Evolutionary conservation across 2,888 invertebrate species (phyloP), one percentile per base, ranked within the genome.

Genomic region (Stegophylla sp.): DNA sequence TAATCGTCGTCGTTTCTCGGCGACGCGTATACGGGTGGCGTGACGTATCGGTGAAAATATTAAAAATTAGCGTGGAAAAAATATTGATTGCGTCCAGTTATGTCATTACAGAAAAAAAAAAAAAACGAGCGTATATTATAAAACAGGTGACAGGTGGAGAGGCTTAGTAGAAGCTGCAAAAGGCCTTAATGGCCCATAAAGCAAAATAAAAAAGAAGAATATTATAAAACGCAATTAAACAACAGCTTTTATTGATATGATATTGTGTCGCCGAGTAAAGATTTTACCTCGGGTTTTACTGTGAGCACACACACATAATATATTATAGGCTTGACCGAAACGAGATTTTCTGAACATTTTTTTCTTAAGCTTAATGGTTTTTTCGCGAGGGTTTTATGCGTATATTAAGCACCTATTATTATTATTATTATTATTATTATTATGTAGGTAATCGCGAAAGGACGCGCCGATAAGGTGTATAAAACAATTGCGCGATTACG

Each of bases 1-100:
- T 74, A 74, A 74, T 74, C 63, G 74, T 28, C 63, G 63, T 74
- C 63, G 74, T 28, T 74, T 63, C 48, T 17, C n/a, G 66, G 28
- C 17, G 34, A 10, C 15, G 17, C 12, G 34, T 3, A 26, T 2
- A 9, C 53, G 53, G 34, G 28, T n/a, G 63, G 45, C 17, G n/a
- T 28, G 20, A 61, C 34, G 20, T 26, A 34, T 63, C 34, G 23
- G 56, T 20, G n/a, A 45, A 26, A 73, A 28, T n/a, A n/a, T n/a
- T n/a, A 9, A 17, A 15, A 59, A 73, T 13, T n/a, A 12, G 20
- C 48, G 26, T 7, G 10, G 41, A 71, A 23, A 71, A 71, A 56
- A 71, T 53, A 71, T 53, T 17, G 56, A 59, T 73, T 15, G 26
- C 59, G 26, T 5, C 1, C 2, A 9, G 12, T 9, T 51, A 69